These are phyloP conservation scores for Orthonychiurus folsomi DNA, from an alignment of 2,888 invertebrate species.

Conservation along the genomic window DNA sequence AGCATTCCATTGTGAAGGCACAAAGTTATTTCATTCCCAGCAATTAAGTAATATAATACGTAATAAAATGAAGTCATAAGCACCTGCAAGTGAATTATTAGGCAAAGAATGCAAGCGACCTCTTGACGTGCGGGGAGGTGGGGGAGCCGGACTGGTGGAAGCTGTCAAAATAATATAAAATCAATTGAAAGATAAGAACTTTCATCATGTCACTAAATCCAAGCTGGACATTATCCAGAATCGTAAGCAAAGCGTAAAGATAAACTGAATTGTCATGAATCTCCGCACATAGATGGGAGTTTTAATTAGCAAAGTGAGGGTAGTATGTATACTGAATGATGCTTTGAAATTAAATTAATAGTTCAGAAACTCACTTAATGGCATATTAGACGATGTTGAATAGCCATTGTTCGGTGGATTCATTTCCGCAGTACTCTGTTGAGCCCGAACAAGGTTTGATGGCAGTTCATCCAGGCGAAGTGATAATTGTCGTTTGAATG, in stretches of 20 bases:
- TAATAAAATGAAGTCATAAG: constrained; percentile 16
- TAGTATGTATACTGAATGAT: too few relatives aligned
- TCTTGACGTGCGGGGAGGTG: constrained; percentile 43
- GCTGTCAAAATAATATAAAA: constrained; percentile 21
- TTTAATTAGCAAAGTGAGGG: too few relatives aligned
- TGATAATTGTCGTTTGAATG: constrained; percentile 92
- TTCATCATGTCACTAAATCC: too few relatives aligned
- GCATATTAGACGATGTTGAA: background rate
- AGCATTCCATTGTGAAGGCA: background rate
- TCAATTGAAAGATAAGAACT: too few relatives aligned
- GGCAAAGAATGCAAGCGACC: constrained; percentile 44
- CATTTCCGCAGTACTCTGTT: constrained; percentile 36
- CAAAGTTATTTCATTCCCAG: too few relatives aligned
- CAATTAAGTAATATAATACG: background rate
- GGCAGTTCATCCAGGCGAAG: constrained; percentile 89
- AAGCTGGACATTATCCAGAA: too few relatives aligned
- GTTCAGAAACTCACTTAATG: background rate
- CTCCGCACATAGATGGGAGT: too few relatives aligned
- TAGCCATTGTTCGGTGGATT: background rate
- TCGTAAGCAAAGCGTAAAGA: too few relatives aligned
- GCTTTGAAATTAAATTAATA: too few relatives aligned
- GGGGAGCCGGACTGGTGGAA: constrained; percentile 42
- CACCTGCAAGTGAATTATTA: constrained; percentile 42
- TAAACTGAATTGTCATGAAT: background rate
- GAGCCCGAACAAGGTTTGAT: constrained; percentile 75